Evolutionary conservation across 2,888 invertebrate species (phyloP), one percentile per base, ranked within the genome.

Genomic region (Phania funesta): DNA sequence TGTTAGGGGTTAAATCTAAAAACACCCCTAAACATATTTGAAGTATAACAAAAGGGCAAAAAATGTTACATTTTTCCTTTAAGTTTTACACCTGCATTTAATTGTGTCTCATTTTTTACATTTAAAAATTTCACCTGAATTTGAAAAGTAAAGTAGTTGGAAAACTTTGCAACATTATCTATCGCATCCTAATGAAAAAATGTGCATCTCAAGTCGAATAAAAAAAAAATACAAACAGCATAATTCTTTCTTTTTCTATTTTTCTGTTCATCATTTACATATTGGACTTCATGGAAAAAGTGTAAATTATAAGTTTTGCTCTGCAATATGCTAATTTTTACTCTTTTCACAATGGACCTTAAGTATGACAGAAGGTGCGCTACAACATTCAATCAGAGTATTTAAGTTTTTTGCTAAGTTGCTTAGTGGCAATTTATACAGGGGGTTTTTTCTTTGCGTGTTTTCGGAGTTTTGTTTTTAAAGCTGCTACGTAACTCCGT

Each of bases 301-400:
- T 35, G 4, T 54, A 26, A 46, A 29, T 41, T 50, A 16, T 44
- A 65, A 65, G 41, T 58, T 60, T 58, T 32, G n/a, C 50, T 29
- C 38, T 50, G 50, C 29, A 75, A 67, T 75, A 75, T 75, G 75
- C 67, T 75, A 75, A 76, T 76, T 73, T 73, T 4, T 18, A 20
- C 16, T 38, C 41, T n/a, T 29, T 62, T n/a, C 29, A 1, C n/a
- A 48, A 50, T 44, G 16, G 18, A 38, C 6, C 26, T 52, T n/a
- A n/a, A 41, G 8, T 24, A 54, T 44, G 35, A 0, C 1, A 16
- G 5, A 18, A 20, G 16, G 0, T 6, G 41, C 20, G 0, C 50
- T 71, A 50, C 35, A 50, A 0, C 18, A 65, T 11, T n/a, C 0
- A 46, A 29, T 5, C 1, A 13, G n/a, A 22, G 8, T n/a, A 6